A percentile compares a stretch with the other conserved stretches of the same genome.
Evolutionary conservation across 2,888 invertebrate species (phyloP).

Genomic region (Diabrotica balteata): DNA sequence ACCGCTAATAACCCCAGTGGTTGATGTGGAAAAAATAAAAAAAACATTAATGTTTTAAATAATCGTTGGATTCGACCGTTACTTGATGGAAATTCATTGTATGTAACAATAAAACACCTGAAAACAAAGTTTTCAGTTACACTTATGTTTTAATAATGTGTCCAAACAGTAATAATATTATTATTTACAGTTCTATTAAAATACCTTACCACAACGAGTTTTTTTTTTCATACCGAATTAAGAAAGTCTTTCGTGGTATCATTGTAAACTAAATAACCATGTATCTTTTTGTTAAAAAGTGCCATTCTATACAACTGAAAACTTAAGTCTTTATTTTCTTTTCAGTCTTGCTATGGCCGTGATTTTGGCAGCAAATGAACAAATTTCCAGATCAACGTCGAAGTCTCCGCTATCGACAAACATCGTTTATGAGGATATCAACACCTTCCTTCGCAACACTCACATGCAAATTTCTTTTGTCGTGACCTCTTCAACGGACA

Average conservation of each 20-base stretch:
- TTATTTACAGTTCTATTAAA: no score
- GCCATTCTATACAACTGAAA: background rate
- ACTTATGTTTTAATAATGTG: no score
- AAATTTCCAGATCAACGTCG: constrained; percentile 65
- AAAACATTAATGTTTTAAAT: no score
- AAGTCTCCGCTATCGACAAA: constrained; percentile 65
- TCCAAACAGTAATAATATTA: no score
- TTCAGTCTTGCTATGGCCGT: constrained; percentile 66
- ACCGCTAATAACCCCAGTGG: no score
- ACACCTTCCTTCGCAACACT: constrained; percentile 69
- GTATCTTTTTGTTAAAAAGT: background rate
- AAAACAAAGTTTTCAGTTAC: no score
- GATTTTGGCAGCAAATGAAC: constrained; percentile 71
- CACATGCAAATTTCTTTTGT: constrained; percentile 67
- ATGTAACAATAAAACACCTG: no score
- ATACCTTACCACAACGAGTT: no score
- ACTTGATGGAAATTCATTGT: no score
- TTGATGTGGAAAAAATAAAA: no score
- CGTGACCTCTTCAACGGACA: constrained; percentile 64
- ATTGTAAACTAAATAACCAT: background rate
- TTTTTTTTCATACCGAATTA: background rate
- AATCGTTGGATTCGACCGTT: no score
- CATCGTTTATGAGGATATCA: constrained; percentile 67
- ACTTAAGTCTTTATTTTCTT: constrained; percentile 15
- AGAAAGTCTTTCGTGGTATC: background rate